phyloP scores from a whole-genome alignment of 2,113 vertebrate genomes.

The Tricholaema leucomelas region DNA sequence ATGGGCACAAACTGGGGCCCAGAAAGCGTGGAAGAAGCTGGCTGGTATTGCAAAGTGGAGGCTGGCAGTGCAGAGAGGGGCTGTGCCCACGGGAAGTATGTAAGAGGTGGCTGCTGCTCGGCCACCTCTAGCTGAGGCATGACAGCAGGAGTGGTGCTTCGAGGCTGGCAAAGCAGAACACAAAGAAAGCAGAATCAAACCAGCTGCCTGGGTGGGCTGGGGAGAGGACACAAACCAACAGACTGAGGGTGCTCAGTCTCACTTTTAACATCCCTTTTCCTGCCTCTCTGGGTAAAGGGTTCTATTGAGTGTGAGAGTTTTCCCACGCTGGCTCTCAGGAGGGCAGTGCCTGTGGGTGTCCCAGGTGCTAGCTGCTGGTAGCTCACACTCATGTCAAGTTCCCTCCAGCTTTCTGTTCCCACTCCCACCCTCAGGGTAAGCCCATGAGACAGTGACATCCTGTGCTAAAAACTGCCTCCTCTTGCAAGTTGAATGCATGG shows the following conservation, averaged over 20 bases:
- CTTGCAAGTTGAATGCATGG: not conserved
- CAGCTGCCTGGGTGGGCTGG: accelerated
- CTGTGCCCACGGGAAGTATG: slow-evolving; percentile 91
- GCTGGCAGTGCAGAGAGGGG: slow-evolving; percentile 83
- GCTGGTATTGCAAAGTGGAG: slow-evolving; percentile 80
- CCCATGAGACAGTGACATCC: not conserved
- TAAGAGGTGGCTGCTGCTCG: slow-evolving; percentile 82
- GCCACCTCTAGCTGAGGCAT: slow-evolving; percentile 83
- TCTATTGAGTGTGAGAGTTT: not conserved
- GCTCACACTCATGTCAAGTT: not conserved
- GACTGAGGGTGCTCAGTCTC: not conserved
- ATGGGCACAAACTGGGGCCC: slow-evolving; percentile 83
- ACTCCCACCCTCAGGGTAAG: not conserved
- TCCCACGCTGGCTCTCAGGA: not conserved
- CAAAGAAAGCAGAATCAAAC: not conserved
- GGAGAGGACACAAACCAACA: not conserved
- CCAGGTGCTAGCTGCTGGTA: not conserved
- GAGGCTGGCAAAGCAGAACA: slow-evolving; percentile 72
- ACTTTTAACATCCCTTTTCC: not conserved
- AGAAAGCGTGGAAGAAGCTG: slow-evolving; percentile 74
- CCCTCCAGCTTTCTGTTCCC: not conserved
- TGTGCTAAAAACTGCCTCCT: not conserved
- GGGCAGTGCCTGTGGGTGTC: not conserved
- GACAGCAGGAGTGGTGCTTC: slow-evolving; percentile 66
- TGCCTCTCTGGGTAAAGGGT: not conserved